Evolutionary conservation across 2,888 invertebrate species (phyloP).

Genomic region (Camponotus fellah): DNA sequence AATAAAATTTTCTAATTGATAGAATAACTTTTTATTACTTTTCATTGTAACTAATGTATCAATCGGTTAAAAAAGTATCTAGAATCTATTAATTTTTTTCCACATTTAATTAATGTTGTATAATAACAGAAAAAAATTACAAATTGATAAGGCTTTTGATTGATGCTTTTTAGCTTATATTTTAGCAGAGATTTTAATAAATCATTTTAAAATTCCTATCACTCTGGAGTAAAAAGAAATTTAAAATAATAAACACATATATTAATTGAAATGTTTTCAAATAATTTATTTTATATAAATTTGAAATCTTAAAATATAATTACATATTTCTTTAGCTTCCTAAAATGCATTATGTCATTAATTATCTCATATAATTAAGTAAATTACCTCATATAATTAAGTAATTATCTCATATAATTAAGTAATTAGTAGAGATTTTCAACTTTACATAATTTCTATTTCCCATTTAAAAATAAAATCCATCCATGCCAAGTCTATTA

Average conservation of each 20-base stretch:
- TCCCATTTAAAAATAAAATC: neutral
- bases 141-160: neutral
- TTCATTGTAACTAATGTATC: neutral
- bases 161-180: neutral
- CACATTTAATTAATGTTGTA: slow-evolving; percentile 1
- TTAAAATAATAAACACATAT: neutral
- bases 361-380: neutral
- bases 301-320: neutral
- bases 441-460: neutral
- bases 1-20: neutral
- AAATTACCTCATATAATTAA: neutral
- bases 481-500: neutral
- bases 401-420: too few relatives aligned
- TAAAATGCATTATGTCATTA: neutral
- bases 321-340: neutral
- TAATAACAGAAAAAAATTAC: neutral
- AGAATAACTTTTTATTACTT: neutral
- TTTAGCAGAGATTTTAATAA: neutral
- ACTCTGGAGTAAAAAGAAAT: neutral
- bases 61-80: neutral
- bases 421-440: neutral
- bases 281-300: neutral
- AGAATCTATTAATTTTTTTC: neutral
- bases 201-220: neutral
- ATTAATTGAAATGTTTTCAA: neutral